Percentiles rank a stretch among this genome's conserved stretches.
phyloP scores from a whole-genome alignment of 1,140 invertebrate genomes.

The Mizuhopecten yessoensis region DNA sequence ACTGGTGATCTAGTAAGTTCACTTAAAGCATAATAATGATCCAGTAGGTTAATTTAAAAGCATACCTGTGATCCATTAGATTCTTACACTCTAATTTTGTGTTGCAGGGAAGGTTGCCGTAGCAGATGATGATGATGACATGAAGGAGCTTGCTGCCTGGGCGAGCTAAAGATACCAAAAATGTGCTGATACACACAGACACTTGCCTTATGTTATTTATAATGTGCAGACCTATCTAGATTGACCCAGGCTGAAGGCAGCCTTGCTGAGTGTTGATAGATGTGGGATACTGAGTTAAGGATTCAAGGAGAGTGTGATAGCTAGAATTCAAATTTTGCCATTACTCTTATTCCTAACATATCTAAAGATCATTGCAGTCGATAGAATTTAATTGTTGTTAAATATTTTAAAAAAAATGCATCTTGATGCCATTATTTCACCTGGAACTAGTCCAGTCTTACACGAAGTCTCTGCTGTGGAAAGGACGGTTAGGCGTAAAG shows the following conservation, averaged over 20 bases:
- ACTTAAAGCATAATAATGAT: too few relatives aligned
- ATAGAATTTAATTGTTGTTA: not conserved
- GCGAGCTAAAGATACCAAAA: slow-evolving; percentile 59
- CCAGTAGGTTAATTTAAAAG: too few relatives aligned
- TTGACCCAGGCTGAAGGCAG: too few relatives aligned
- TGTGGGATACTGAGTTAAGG: not conserved
- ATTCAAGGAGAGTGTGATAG: slow-evolving; percentile 27
- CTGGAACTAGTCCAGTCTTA: not conserved
- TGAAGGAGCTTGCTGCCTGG: slow-evolving; percentile 72
- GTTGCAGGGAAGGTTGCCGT: slow-evolving; percentile 50
- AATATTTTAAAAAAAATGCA: not conserved
- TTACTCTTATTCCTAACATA: not conserved
- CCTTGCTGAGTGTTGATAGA: not conserved
- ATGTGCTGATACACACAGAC: not conserved
- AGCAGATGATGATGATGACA: slow-evolving; percentile 73
- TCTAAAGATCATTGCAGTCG: not conserved
- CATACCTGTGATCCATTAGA: not conserved
- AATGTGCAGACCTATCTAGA: not conserved
- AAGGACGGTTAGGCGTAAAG: too few relatives aligned
- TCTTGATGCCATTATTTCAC: not conserved
- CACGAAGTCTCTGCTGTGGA: not conserved
- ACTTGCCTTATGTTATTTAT: not conserved
- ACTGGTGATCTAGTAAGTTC: too few relatives aligned
- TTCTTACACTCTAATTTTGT: slow-evolving; percentile 42
- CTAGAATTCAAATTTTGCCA: not conserved